phyloP scores from a whole-genome alignment of 2,797 vertebrate genomes.

The Pangasius larnaudii region DNA sequence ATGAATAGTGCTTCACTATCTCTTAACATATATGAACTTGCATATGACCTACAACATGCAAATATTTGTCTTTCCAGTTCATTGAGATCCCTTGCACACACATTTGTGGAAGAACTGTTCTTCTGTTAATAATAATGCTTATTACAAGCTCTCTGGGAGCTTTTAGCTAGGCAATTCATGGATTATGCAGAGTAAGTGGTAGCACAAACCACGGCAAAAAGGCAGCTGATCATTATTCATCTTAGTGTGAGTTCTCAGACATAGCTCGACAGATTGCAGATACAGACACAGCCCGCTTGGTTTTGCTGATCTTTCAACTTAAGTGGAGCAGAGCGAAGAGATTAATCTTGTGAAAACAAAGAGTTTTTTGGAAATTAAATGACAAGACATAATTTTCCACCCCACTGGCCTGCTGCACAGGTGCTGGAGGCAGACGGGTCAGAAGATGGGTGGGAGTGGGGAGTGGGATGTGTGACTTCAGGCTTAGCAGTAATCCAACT shows the following conservation, averaged over 20 bases:
- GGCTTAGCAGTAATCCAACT: constrained; percentile 8
- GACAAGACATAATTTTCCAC: constrained; percentile 96
- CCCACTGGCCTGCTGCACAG: constrained; percentile 85
- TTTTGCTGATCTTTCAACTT: constrained; percentile 93
- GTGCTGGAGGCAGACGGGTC: constrained; percentile 73
- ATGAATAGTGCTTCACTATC: constrained; percentile 13
- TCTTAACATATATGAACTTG: constrained; percentile 34
- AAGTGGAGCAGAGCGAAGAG: constrained; percentile 90
- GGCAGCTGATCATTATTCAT: constrained; percentile 84
- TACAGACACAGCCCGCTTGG: constrained; percentile 71
- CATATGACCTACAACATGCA: constrained; percentile 41
- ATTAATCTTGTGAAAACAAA: constrained; percentile 96
- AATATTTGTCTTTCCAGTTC: constrained; percentile 22
- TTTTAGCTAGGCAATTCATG: constrained; percentile 60
- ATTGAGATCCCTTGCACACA: constrained; percentile 35
- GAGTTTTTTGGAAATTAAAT: constrained; percentile 83
- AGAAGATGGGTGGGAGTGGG: constrained; percentile 56
- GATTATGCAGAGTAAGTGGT: constrained; percentile 61
- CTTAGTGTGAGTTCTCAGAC: constrained; percentile 65
- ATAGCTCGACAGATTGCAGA: constrained; percentile 67
- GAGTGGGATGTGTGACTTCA: constrained; percentile 15
- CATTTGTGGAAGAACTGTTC: constrained; percentile 46
- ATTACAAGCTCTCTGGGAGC: constrained; percentile 35
- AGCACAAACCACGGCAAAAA: constrained; percentile 70
- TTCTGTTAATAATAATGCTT: constrained; percentile 55